Evolutionary conservation across 2,888 invertebrate genomes (phyloP).

Genomic region (Caenorhabditis japonica): DNA sequence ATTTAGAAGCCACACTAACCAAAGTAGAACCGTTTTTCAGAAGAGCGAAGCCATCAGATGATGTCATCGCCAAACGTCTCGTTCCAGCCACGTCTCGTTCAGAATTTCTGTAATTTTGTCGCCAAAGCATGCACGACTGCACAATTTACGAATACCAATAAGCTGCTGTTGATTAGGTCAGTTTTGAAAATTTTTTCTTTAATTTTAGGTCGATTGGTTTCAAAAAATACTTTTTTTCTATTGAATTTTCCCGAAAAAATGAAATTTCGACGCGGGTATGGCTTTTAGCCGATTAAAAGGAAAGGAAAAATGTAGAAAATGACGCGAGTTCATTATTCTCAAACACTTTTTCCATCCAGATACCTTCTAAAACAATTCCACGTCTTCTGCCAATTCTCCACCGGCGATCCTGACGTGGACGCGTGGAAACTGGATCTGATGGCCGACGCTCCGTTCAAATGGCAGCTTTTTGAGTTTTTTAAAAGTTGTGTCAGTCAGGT

Average conservation of each 20-base stretch:
- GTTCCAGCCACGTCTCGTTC: constrained; percentile 56
- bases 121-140: constrained; percentile 49
- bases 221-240: too few species aligned
- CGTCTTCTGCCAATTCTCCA: constrained; percentile 55
- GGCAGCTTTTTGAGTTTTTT: constrained; percentile 56
- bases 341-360: constrained; percentile 21
- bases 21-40: constrained; percentile 8
- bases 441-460: constrained; percentile 53
- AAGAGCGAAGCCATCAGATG: constrained; percentile 47
- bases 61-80: constrained; percentile 25
- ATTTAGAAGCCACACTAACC: not conserved
- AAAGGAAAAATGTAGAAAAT: not conserved
- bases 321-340: not conserved
- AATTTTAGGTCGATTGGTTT: too few species aligned
- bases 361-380: constrained; percentile 63
- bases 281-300: too few species aligned
- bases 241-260: too few species aligned
- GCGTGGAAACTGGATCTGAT: constrained; percentile 56
- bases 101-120: constrained; percentile 58
- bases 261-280: too few species aligned
- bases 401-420: constrained; percentile 53
- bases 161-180: constrained; percentile 57
- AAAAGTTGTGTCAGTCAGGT: constrained; percentile 57
- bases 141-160: constrained; percentile 57
- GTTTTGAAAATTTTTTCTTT: not conserved